These are phyloP conservation scores for Anthonomus grandis DNA, from an alignment of 1,140 invertebrate species.

Conservation along the genomic window DNA sequence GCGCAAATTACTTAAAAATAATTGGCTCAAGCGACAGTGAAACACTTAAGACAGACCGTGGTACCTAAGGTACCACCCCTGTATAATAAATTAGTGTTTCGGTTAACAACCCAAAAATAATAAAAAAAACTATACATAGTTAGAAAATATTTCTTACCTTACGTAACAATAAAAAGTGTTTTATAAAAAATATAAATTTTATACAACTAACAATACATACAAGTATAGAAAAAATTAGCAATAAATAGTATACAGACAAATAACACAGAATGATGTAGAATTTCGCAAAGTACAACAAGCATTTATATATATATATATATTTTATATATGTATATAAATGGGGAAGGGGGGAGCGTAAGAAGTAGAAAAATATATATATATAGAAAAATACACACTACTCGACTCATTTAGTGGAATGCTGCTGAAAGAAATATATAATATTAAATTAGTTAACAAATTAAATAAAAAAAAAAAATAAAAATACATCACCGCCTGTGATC, in stretches of 20 bases:
- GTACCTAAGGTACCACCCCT: background rate
- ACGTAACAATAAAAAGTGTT: background rate
- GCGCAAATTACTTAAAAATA: slow-evolving; percentile 24
- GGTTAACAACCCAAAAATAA: slow-evolving; percentile 15
- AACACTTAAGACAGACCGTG: too few relatives aligned
- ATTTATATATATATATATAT: background rate
- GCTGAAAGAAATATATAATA: too few relatives aligned
- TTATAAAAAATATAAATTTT: background rate
- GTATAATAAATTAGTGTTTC: background rate
- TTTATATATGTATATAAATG: too few relatives aligned
- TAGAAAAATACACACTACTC: too few relatives aligned
- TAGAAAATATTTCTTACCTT: slow-evolving; percentile 25
- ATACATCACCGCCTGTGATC: background rate
- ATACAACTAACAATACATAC: background rate
- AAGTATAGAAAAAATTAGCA: background rate
- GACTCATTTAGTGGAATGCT: too few relatives aligned
- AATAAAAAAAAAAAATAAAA: too few relatives aligned
- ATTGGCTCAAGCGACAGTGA: slow-evolving; percentile 17
- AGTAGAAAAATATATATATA: too few relatives aligned
- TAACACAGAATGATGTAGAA: background rate
- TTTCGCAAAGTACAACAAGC: background rate
- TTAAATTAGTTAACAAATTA: too few relatives aligned
- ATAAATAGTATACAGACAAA: background rate
- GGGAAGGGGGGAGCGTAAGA: too few relatives aligned
- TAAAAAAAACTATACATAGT: background rate